Evolutionary conservation across 2,888 invertebrate species (phyloP).

Genomic region (Eurytoma adleriae): DNA sequence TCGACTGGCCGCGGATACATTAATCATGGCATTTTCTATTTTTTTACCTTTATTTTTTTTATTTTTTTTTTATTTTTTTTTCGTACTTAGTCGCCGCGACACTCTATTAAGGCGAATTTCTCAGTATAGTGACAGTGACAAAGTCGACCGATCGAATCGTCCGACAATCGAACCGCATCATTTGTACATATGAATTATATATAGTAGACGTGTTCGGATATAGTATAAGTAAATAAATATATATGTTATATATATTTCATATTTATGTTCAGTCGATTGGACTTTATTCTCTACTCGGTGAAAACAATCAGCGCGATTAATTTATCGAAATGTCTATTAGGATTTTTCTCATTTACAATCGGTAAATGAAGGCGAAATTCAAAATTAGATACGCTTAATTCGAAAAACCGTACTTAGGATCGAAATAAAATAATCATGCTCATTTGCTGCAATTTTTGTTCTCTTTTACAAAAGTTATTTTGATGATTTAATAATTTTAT

Average conservation of each 20-base stretch:
- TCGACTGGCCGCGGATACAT: conserved; percentile 21
- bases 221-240: conserved; percentile 37
- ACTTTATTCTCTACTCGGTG: neutral
- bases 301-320: conserved; percentile 2
- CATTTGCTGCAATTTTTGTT: neutral
- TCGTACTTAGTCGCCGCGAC: neutral
- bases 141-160: conserved; percentile 53
- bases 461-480: conserved; percentile 27
- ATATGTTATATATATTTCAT: conserved; percentile 51
- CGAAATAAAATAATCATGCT: neutral
- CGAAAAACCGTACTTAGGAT: neutral
- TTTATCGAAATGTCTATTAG: neutral
- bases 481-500: conserved; percentile 36
- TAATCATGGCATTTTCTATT: conserved; percentile 5
- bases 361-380: conserved; percentile 42
- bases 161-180: conserved; percentile 19
- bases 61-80: neutral
- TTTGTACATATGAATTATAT: conserved; percentile 56
- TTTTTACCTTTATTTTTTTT: neutral
- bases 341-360: conserved; percentile 41
- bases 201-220: conserved; percentile 37
- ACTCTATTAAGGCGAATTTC: conserved; percentile 13
- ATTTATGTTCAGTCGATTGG: conserved; percentile 48
- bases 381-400: neutral
- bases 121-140: neutral